A percentile compares a stretch with the other conserved stretches of the same genome.
phyloP scores from a whole-genome alignment of 2,888 invertebrate species.

The Xestia sexstrigata region DNA sequence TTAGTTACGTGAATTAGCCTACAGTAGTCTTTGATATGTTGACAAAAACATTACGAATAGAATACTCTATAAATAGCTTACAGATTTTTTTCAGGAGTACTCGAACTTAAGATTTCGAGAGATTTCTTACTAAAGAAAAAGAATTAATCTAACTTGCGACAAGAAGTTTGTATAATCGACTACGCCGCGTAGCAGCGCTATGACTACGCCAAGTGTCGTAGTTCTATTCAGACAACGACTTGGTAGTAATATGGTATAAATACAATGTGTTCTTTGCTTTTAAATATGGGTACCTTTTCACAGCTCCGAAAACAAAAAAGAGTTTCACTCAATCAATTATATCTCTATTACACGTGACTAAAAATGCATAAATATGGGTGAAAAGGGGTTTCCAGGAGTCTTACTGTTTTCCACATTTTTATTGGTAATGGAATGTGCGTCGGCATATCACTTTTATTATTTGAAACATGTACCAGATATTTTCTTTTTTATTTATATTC shows the following conservation, averaged over 20 bases:
- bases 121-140: too few species aligned
- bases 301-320: neutral
- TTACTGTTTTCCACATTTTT: constrained; percentile 30
- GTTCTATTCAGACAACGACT: neutral
- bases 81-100: too few species aligned
- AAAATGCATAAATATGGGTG: constrained; percentile 23
- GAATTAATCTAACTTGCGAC: neutral
- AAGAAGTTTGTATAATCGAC: too few species aligned
- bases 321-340: constrained; percentile 7
- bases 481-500: neutral
- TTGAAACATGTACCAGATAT: constrained; percentile 38
- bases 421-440: constrained; percentile 12
- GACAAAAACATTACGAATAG: too few species aligned
- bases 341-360: too few species aligned
- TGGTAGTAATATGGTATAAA: neutral
- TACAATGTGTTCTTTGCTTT: neutral
- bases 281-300: neutral
- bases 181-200: constrained; percentile 6
- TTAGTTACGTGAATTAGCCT: too few species aligned
- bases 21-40: too few species aligned
- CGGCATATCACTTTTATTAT: constrained; percentile 13
- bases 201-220: neutral
- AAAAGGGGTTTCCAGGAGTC: constrained; percentile 1
- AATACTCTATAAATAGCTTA: too few species aligned
- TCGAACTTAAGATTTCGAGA: too few species aligned